Evolutionary conservation across 2,797 vertebrate species (phyloP).

Genomic region (Cephalopachus bancanus): DNA sequence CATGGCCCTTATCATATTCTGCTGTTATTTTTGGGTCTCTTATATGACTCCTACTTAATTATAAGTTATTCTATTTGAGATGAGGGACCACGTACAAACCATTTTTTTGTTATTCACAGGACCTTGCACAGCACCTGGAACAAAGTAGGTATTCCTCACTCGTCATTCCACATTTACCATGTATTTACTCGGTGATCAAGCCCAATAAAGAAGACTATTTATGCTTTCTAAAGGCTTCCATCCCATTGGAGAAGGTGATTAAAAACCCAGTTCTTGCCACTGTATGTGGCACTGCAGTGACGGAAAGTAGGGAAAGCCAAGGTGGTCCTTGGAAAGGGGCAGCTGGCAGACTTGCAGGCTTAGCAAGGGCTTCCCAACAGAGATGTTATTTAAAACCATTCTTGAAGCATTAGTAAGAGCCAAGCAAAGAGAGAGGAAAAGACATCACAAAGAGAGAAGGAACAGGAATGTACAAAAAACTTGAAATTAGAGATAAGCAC

Average conservation of each 20-base stretch:
- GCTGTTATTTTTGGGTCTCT: constrained; percentile 42
- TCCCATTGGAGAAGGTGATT: neutral
- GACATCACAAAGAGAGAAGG: neutral
- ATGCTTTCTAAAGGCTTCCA: neutral
- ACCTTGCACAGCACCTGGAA: neutral
- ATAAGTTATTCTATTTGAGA: constrained; percentile 23
- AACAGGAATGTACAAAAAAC: neutral
- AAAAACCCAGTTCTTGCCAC: neutral
- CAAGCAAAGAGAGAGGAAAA: neutral
- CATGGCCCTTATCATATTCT: neutral
- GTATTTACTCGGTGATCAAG: neutral
- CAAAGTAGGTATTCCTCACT: constrained; percentile 15
- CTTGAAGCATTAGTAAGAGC: neutral
- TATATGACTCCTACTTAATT: neutral
- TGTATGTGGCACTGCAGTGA: neutral
- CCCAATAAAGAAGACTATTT: neutral
- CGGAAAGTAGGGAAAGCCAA: neutral
- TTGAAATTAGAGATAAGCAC: neutral
- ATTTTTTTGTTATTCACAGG: neutral
- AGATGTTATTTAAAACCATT: neutral
- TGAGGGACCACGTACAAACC: neutral
- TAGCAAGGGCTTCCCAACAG: neutral
- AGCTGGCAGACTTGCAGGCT: neutral
- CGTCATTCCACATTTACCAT: neutral
- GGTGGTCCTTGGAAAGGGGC: neutral